Base-by-base conservation (phyloP, 2,797 vertebrate genomes). In the Sylvia borin region DNA sequence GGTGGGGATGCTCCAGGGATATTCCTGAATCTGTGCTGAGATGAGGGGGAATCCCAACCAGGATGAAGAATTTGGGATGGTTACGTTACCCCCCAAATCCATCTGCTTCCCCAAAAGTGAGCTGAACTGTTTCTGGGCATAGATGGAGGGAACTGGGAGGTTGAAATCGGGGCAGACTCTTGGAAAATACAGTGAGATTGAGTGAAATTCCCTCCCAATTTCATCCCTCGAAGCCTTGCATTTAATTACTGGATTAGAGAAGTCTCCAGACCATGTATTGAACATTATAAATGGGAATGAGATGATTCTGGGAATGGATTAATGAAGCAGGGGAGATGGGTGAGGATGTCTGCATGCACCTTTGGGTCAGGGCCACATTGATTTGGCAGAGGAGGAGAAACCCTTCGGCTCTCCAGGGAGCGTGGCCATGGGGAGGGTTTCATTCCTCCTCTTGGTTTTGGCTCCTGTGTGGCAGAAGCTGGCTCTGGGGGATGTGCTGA, bases 301-400 rank as follows among this genome's bases (percentile, higher is more conserved):
- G 98, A 97, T 97, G 97, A 87, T 98, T 98, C 97, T 98, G 97
- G 97, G 98, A 98, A 98, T 97, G 97, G 97, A 97, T 98, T 98
- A 97, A 98, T 98, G 97, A 97, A 97, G 94, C 97, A 97, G 97
- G 96, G 97, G 97, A 98, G 97, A 95, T 82, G 92, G 97, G 85
- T 92, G 94, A 92, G 95, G 96, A 96, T 97, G 97, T 96, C 98
- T 98, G 97, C 18, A 2, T 85, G 47, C 68, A 73, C 96, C 96
- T 93, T 97, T 98, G 98, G 97, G 97, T 89, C 29, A 32, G 85
- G 85, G 97, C 98, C 97, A 97, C 96, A 89, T 96, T 80, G 91
- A 97, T 97, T 97, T 96, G 96, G 97, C 97, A 95, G 93, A 32
- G 85, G 72, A 70, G 70, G 74, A 94, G 84, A 93, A 92, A 73